Evolutionary conservation across 2,888 invertebrate genomes (phyloP).

Genomic region (Ernsta delagoae): DNA sequence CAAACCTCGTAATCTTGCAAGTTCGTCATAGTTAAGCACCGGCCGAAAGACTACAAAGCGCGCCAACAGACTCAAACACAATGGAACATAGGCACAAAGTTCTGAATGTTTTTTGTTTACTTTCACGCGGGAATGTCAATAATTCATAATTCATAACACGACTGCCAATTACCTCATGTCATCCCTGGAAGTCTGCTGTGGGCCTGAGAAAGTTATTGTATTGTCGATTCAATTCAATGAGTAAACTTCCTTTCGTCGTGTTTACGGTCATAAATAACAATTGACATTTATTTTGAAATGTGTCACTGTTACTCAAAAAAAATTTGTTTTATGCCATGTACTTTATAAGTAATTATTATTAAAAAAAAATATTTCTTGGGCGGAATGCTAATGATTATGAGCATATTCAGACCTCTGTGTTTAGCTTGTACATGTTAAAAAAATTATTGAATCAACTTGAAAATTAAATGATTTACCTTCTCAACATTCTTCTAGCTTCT

Average conservation of each 20-base stretch:
- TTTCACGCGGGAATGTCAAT: constrained; percentile 39
- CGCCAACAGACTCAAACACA: constrained; percentile 7
- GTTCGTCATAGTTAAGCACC: constrained; percentile 43
- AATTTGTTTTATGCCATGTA: neutral
- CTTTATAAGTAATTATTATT: neutral
- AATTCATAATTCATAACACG: constrained; percentile 49
- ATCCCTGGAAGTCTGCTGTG: constrained; percentile 39
- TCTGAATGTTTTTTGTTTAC: constrained; percentile 34
- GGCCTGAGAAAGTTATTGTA: constrained; percentile 18
- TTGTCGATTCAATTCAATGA: constrained; percentile 12
- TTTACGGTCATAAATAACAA: neutral
- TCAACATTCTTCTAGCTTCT: constrained; percentile 92
- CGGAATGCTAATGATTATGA: no score
- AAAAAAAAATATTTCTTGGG: neutral
- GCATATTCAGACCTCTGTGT: no score
- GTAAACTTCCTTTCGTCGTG: neutral
- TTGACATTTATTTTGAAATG: constrained; percentile 14
- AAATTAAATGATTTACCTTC: constrained; percentile 66
- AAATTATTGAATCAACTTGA: no score
- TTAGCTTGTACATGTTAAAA: no score
- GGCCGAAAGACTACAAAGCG: constrained; percentile 10
- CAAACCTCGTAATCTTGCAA: constrained; percentile 63
- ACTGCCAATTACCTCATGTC: constrained; percentile 58
- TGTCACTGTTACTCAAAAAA: neutral
- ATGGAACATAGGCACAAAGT: constrained; percentile 2